Evolutionary conservation across 2,797 vertebrate species (phyloP).

Genomic region (Myiothlypis coronata): DNA sequence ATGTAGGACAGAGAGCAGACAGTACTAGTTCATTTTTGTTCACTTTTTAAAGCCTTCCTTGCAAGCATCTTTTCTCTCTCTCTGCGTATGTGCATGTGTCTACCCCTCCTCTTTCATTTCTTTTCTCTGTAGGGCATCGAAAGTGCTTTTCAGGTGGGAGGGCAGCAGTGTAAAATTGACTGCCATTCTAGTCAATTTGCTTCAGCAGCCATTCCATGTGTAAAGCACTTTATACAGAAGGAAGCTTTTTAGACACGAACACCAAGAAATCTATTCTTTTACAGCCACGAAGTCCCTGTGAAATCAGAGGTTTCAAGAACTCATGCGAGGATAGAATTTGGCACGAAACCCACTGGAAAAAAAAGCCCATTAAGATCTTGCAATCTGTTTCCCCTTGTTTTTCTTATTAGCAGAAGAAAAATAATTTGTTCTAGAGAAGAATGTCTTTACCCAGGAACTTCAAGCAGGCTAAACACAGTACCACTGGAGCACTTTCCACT

Average conservation of each 20-base stretch:
- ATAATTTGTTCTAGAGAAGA: background rate
- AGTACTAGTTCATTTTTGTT: background rate
- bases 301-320: constrained; percentile 44
- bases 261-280: constrained; percentile 32
- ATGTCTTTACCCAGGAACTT: background rate
- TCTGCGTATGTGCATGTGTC: background rate
- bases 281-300: background rate
- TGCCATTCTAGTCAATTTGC: constrained; percentile 55
- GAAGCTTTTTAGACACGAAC: constrained; percentile 41
- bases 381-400: constrained; percentile 17
- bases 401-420: constrained; percentile 26
- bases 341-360: background rate
- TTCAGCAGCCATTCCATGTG: constrained; percentile 56
- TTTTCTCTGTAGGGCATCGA: constrained; percentile 36
- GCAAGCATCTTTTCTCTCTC: background rate
- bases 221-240: constrained; percentile 48
- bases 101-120: constrained; percentile 20
- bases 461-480: background rate
- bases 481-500: background rate
- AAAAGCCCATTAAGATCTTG: background rate
- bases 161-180: constrained; percentile 51
- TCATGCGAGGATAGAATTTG: background rate
- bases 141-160: constrained; percentile 57
- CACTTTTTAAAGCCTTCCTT: background rate
- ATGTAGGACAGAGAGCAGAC: constrained; percentile 24